Conservation (phyloP, 2,113 vertebrate genomes). For the Onychostruthus taczanowskii region DNA sequence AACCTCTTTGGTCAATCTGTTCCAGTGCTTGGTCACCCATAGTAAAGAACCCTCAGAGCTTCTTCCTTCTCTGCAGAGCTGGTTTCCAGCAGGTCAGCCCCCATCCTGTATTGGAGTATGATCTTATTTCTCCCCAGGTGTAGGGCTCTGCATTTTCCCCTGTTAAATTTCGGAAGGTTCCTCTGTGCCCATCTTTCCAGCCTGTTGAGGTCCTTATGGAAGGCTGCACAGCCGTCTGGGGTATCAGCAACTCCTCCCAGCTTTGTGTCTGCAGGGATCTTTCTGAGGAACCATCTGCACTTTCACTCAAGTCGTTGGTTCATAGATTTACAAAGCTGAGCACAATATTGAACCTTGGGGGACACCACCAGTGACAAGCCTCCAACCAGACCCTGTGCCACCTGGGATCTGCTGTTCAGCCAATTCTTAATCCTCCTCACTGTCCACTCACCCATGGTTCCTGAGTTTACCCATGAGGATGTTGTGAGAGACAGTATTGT, state of each 20-base stretch:
- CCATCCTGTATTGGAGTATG: no score
- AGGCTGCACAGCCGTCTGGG: background rate
- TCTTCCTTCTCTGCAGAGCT: background rate
- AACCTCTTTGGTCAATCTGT: background rate
- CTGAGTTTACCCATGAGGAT: background rate
- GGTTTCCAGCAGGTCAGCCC: background rate
- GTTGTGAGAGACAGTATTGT: background rate
- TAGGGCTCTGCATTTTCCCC: background rate
- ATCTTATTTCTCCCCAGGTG: background rate
- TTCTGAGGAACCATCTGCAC: background rate
- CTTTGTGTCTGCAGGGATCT: background rate
- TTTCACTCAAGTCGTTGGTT: background rate
- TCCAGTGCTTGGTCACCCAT: accelerated
- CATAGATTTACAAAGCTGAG: background rate
- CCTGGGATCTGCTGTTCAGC: background rate
- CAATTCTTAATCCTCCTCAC: background rate
- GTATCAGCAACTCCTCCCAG: background rate
- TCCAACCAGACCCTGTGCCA: background rate
- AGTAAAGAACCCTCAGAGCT: background rate
- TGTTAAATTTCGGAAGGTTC: background rate
- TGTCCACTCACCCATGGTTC: background rate
- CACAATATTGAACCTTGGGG: background rate
- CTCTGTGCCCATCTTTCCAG: background rate
- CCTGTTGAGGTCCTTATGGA: background rate
- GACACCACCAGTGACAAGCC: background rate